Conservation (phyloP, 2,797 vertebrate species). For the Sphenodon punctatus region DNA sequence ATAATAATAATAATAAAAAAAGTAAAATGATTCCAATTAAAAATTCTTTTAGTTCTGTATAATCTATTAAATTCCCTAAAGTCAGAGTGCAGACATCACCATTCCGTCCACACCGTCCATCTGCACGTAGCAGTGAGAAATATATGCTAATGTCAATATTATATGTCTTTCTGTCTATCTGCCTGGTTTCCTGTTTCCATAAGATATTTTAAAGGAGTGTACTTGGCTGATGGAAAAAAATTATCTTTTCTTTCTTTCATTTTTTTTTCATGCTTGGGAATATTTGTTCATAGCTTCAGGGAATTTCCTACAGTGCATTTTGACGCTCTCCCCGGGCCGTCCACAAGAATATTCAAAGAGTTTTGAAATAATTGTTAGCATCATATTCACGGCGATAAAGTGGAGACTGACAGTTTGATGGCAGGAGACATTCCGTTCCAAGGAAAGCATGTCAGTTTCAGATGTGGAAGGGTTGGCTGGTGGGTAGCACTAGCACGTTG, state of each 20-base stretch:
- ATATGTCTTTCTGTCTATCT: not conserved
- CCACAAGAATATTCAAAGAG: conserved; percentile 9
- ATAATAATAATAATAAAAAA: conserved; percentile 26
- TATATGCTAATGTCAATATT: not conserved
- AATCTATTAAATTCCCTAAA: conserved; percentile 46
- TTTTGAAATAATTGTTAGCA: conserved; percentile 7
- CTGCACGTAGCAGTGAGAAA: conserved; percentile 30
- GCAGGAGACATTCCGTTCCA: conserved; percentile 6
- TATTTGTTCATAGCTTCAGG: not conserved
- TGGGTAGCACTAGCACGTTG: not conserved
- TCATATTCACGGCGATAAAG: conserved; percentile 2
- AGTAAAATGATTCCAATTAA: conserved; percentile 60
- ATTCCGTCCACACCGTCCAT: conserved; percentile 32
- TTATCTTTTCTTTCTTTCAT: too few species aligned
- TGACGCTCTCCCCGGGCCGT: conserved; percentile 1
- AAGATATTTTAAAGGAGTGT: conserved; percentile 22
- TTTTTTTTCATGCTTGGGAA: not conserved
- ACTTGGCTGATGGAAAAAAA: not conserved
- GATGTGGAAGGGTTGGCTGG: rapidly evolving
- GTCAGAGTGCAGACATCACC: conserved; percentile 33
- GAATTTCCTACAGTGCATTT: not conserved
- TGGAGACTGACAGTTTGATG: not conserved
- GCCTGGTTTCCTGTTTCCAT: not conserved
- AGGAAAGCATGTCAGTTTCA: not conserved
- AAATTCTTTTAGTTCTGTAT: conserved; percentile 55